Evolutionary conservation across 2,888 invertebrate species (phyloP), one percentile per base, ranked within the genome.

Genomic region (Osmoderma eremita): DNA sequence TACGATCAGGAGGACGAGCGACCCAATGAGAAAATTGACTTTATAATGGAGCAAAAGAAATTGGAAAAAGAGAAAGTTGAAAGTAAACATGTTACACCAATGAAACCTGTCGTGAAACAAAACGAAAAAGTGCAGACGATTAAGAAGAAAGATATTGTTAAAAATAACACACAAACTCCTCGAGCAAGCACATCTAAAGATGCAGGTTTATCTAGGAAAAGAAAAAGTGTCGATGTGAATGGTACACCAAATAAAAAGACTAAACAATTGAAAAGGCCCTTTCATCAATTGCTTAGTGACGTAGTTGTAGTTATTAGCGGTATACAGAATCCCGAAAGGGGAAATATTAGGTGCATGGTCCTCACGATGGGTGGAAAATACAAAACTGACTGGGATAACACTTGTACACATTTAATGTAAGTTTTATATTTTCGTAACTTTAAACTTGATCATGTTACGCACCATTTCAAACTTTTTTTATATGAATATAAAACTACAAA

Each of bases 391-490:
- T 95, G 95, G 95, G 86, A 86, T 58, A 78, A 81, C 15, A 79
- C 78, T 22, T 94, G 93, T 79, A 95, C 95, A 4, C 96, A 96
- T 83, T 88, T 97, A 71, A 86, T 97, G 93, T 95, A 83, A 85
- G 89, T 83, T 13, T 63, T 1, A 45, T 42, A 49, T 17, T 61
- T 38, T 51, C 64, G 5, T 13, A 42, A 61, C 22, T 10, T 30
- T 30, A 6, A 30, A 30, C 8, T 15, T 13, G 5, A 36, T 20
- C n/a, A n/a, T n/a, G n/a, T n/a, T n/a, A n/a, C n/a, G n/a, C n/a
- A n/a, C n/a, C n/a, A n/a, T n/a, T n/a, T n/a, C n/a, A n/a, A n/a
- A n/a, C n/a, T n/a, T 36, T 17, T 13, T 5, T 2, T 3, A 18
- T 50, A 1, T 17, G 5, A 12, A 1, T 50, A 22, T 45, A 13